Conservation (phyloP, 1,140 invertebrate species). For the Aphidius gifuensis region DNA sequence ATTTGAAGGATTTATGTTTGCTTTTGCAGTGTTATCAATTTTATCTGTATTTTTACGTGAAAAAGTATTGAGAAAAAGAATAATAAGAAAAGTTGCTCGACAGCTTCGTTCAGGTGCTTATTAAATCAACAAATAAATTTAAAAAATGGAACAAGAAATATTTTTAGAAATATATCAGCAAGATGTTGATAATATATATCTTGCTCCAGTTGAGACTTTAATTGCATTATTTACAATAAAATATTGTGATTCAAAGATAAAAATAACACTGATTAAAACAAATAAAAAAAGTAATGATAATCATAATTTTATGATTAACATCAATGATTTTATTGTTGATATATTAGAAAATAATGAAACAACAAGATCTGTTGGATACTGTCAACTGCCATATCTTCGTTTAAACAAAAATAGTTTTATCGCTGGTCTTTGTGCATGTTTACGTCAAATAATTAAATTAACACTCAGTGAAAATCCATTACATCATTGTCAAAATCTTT, state of each 20-base stretch:
- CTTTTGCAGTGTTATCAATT: conserved; percentile 63
- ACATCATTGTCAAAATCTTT: conserved; percentile 55
- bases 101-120: conserved; percentile 47
- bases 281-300: conserved; percentile 29
- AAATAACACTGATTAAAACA: conserved; percentile 34
- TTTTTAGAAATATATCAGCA: conserved; percentile 45
- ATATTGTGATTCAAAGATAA: conserved; percentile 43
- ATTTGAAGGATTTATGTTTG: conserved; percentile 74
- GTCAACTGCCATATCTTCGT: conserved; percentile 60
- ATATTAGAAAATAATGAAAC: conserved; percentile 38
- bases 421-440: conserved; percentile 67
- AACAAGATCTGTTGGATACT: conserved; percentile 45
- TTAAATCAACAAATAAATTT: not conserved
- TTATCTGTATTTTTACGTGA: conserved; percentile 58
- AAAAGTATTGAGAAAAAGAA: conserved; percentile 58
- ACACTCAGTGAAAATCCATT: conserved; percentile 21
- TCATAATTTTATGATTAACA: conserved; percentile 35
- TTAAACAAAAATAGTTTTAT: conserved; percentile 61
- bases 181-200: conserved; percentile 31
- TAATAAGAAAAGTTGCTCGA: conserved; percentile 62
- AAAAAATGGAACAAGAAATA: conserved; percentile 37
- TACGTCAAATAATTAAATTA: conserved; percentile 64
- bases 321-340: conserved; percentile 35
- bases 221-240: conserved; percentile 47
- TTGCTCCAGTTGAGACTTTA: conserved; percentile 50